phyloP scores from a whole-genome alignment of 2,113 vertebrate genomes.

The Felis chaus region DNA sequence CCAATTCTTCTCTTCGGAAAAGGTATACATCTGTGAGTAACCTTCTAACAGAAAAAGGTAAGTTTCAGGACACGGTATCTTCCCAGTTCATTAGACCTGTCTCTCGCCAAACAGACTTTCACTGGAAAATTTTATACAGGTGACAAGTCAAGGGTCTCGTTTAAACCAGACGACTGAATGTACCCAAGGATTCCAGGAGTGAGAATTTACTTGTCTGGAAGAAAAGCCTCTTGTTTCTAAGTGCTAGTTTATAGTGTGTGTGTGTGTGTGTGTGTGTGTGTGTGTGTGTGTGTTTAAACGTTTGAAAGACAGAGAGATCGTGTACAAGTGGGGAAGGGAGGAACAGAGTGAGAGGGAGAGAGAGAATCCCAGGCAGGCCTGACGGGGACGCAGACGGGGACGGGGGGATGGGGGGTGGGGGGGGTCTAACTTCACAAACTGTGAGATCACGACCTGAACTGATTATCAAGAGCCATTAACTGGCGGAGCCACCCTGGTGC shows the following conservation, averaged over 20 bases:
- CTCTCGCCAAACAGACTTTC: not conserved
- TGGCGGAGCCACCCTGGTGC: too few relatives aligned
- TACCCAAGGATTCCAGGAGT: not conserved
- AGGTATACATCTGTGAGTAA: not conserved
- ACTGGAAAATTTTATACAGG: not conserved
- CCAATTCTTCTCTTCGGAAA: not conserved
- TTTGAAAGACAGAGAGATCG: too few relatives aligned
- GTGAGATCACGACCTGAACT: too few relatives aligned
- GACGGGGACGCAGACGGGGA: too few relatives aligned
- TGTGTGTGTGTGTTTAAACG: too few relatives aligned
- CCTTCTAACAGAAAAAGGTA: not conserved
- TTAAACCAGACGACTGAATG: not conserved
- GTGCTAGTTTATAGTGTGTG: too few relatives aligned
- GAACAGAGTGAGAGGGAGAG: too few relatives aligned
- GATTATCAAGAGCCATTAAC: too few relatives aligned
- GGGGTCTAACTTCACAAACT: too few relatives aligned
- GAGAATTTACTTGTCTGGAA: not conserved
- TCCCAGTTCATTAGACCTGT: not conserved
- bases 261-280: too few relatives aligned
- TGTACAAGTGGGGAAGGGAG: too few relatives aligned
- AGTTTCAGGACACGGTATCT: not conserved
- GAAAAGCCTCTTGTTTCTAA: not conserved
- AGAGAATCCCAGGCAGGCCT: too few relatives aligned
- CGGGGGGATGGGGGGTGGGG: accelerated
- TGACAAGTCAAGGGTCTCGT: not conserved